These are phyloP conservation scores for Noctua pronuba DNA, from an alignment of 2,888 invertebrate genomes.

Conservation along the genomic window DNA sequence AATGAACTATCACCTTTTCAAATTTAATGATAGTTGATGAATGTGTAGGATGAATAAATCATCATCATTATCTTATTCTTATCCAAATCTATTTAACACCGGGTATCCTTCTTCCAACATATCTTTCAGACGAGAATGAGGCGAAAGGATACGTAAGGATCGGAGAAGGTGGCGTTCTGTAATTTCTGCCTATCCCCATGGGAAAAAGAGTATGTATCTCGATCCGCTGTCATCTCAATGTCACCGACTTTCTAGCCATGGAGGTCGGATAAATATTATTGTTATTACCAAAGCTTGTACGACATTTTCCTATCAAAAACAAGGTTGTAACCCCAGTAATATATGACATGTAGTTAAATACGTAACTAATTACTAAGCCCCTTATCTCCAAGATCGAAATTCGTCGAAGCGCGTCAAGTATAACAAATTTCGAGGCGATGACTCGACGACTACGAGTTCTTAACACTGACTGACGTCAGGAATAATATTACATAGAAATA, in stretches of 20 bases:
- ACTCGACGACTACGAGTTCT: conserved; percentile 73
- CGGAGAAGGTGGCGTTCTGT: neutral
- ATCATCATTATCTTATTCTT: neutral
- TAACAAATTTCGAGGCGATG: conserved; percentile 82
- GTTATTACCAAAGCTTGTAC: conserved; percentile 16
- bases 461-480: conserved; percentile 72
- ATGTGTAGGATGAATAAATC: neutral
- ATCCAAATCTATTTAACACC: neutral
- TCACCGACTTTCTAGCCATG: neutral
- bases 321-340: conserved; percentile 53
- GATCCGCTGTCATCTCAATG: neutral
- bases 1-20: conserved; percentile 1
- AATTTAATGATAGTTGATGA: neutral
- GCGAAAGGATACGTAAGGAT: neutral
- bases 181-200: neutral
- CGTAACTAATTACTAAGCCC: conserved; percentile 66
- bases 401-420: conserved; percentile 76
- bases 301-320: conserved; percentile 47
- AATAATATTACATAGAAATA: conserved; percentile 74
- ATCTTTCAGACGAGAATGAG: neutral
- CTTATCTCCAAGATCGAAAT: conserved; percentile 79
- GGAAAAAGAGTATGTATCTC: neutral
- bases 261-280: neutral
- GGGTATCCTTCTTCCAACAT: neutral
- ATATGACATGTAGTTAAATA: conserved; percentile 63